Conservation (phyloP, 2,113 vertebrate genomes). For the Muntiacus muntjak region DNA sequence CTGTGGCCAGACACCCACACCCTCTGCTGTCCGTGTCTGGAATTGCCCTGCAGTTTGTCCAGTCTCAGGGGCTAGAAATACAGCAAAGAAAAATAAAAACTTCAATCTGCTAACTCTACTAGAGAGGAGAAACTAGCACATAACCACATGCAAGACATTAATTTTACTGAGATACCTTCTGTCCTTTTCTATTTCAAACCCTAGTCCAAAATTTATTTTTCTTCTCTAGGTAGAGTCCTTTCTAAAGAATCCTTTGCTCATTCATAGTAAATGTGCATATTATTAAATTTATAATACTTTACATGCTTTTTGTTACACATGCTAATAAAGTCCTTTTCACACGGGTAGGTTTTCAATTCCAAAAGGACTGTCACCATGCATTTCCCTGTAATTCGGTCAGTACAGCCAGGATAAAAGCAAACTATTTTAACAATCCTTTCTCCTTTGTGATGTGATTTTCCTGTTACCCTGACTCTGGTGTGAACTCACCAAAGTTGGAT, state of each 20-base stretch:
- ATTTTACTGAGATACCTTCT: background rate
- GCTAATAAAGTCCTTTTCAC: background rate
- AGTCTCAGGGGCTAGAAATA: conserved; percentile 68
- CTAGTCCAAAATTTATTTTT: background rate
- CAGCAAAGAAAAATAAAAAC: background rate
- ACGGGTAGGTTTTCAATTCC: background rate
- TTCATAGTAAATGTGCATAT: background rate
- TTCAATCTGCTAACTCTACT: background rate
- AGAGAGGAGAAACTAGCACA: background rate
- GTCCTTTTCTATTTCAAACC: background rate
- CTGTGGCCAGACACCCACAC: conserved; percentile 89
- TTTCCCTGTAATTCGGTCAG: background rate
- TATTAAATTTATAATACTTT: background rate
- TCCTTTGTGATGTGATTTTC: background rate
- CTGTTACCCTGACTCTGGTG: background rate
- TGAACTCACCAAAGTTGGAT: conserved; percentile 77
- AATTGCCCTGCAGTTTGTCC: conserved; percentile 84
- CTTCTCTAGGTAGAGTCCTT: conserved; percentile 5
- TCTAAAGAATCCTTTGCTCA: background rate
- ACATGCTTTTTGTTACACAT: background rate
- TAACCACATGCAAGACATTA: background rate
- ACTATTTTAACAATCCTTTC: background rate
- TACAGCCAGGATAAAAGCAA: background rate
- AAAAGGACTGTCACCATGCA: background rate
- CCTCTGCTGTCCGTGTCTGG: conserved; percentile 85